Conservation (phyloP, 2,113 vertebrate genomes). For the Saccopteryx bilineata region DNA sequence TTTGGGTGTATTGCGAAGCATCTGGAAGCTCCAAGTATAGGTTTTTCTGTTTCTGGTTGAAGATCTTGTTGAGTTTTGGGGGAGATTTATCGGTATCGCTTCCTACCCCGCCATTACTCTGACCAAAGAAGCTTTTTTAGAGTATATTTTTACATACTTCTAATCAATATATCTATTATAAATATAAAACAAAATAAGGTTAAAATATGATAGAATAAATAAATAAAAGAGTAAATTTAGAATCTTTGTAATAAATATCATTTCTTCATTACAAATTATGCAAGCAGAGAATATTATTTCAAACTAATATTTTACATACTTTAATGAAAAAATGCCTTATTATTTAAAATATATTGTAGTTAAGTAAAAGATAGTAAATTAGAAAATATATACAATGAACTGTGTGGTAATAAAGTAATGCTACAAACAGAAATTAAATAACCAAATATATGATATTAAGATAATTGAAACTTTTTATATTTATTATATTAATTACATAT, state of each 20-base stretch:
- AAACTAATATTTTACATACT: background rate
- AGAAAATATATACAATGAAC: background rate
- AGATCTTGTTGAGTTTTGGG: too few species aligned
- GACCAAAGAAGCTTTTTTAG: background rate
- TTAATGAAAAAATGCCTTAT: background rate
- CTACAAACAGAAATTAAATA: constrained; percentile 15
- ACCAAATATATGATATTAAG: background rate
- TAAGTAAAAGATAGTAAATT: background rate
- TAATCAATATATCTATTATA: background rate
- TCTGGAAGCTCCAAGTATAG: too few species aligned
- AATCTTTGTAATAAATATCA: background rate
- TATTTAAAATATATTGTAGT: background rate
- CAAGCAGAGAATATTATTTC: background rate
- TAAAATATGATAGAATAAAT: background rate
- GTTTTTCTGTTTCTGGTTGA: too few species aligned
- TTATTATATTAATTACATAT: too few species aligned
- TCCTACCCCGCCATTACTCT: too few species aligned
- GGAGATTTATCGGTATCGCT: too few species aligned
- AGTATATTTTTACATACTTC: background rate
- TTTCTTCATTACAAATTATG: background rate
- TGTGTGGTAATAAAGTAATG: background rate
- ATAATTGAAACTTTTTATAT: background rate
- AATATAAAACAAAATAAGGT: background rate
- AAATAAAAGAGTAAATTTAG: background rate
- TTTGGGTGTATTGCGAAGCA: too few species aligned